Evolutionary conservation across 2,113 vertebrate genomes (phyloP).

Genomic region (Anthoscopus minutus): DNA sequence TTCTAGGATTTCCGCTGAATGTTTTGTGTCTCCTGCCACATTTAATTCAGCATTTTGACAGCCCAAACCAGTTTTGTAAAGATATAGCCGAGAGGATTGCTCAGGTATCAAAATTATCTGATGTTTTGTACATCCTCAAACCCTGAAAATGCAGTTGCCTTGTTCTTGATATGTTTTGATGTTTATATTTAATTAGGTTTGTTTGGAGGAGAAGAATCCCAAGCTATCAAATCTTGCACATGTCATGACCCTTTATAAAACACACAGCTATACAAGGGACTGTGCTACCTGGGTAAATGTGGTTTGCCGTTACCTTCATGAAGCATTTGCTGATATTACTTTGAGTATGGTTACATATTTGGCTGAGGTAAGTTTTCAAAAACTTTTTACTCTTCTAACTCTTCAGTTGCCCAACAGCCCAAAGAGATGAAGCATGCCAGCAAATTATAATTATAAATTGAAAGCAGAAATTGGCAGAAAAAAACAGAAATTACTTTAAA

Average conservation of each 20-base stretch:
- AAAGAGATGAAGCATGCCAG: neutral
- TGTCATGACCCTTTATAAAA: constrained; percentile 98
- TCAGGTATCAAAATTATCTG: constrained; percentile 76
- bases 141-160: neutral
- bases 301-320: constrained; percentile 97
- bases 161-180: constrained; percentile 9
- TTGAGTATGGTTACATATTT: constrained; percentile 96
- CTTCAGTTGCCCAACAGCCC: neutral
- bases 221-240: constrained; percentile 96
- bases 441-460: neutral
- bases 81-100: constrained; percentile 94
- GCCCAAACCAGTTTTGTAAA: constrained; percentile 94
- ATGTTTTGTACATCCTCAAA: neutral
- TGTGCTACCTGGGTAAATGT: constrained; percentile 95
- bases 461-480: neutral
- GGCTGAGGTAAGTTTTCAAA: constrained; percentile 81
- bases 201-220: constrained; percentile 92
- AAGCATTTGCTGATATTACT: constrained; percentile 91
- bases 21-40: constrained; percentile 96
- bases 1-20: constrained; percentile 92
- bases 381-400: neutral
- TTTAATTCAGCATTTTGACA: constrained; percentile 94
- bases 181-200: constrained; percentile 79
- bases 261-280: constrained; percentile 93
- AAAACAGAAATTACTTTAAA: neutral